These are phyloP conservation scores for Monochamus saltuarius DNA, from an alignment of 1,140 invertebrate genomes.

Conservation along the genomic window DNA sequence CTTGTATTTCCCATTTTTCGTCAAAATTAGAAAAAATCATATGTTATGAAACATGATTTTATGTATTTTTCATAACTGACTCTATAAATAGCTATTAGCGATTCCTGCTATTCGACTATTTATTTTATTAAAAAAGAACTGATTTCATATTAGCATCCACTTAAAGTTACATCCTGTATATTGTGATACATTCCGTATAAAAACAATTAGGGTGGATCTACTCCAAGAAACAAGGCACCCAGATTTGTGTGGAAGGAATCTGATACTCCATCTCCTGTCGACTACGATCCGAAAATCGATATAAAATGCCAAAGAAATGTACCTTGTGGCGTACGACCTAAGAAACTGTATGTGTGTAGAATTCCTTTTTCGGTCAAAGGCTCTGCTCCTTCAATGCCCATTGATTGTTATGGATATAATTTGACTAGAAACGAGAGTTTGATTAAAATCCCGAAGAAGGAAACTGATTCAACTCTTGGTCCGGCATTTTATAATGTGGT, in stretches of 20 bases:
- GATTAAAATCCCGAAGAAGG: slow-evolving; percentile 30
- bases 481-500: slow-evolving; percentile 34
- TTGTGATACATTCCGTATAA: too few relatives aligned
- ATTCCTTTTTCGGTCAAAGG: slow-evolving; percentile 27
- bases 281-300: slow-evolving; percentile 23
- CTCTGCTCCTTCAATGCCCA: slow-evolving; percentile 39
- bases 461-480: slow-evolving; percentile 17
- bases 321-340: neutral
- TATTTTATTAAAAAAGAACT: too few relatives aligned
- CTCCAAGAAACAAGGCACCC: slow-evolving; percentile 26
- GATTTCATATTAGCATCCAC: too few relatives aligned
- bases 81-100: too few relatives aligned
- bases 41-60: too few relatives aligned
- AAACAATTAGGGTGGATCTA: slow-evolving; percentile 29
- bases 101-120: too few relatives aligned
- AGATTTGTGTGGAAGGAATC: slow-evolving; percentile 19
- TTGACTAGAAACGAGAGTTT: slow-evolving; percentile 26
- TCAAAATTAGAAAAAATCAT: too few relatives aligned
- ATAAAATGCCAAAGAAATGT: too few relatives aligned
- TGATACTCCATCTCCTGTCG: slow-evolving; percentile 25
- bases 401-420: slow-evolving; percentile 39
- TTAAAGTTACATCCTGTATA: too few relatives aligned
- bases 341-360: slow-evolving; percentile 38
- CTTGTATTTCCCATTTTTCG: too few relatives aligned
- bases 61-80: too few relatives aligned